A percentile compares a stretch with the other conserved stretches of the same genome.
phyloP scores from a whole-genome alignment of 2,888 invertebrate species.

The Limnephilus auricula region DNA sequence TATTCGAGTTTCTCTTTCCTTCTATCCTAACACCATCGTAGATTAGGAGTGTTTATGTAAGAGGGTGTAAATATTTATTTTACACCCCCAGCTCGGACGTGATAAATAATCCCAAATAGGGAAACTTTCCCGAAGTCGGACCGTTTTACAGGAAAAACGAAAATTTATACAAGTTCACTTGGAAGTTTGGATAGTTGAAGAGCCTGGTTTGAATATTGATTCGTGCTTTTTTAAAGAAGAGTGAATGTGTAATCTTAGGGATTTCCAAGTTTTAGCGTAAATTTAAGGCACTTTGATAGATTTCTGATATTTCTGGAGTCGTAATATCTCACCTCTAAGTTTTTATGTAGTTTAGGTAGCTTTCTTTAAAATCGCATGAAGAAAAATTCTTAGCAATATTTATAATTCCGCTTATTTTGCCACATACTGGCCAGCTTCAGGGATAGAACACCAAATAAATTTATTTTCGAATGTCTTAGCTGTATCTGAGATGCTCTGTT shows the following conservation, averaged over 20 bases:
- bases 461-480: too few relatives aligned
- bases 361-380: not conserved
- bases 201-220: constrained; percentile 39
- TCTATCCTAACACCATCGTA: constrained; percentile 64
- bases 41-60: constrained; percentile 64
- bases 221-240: not conserved
- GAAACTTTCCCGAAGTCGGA: constrained; percentile 49
- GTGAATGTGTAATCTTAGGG: not conserved
- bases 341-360: not conserved
- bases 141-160: constrained; percentile 36
- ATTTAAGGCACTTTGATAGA: not conserved
- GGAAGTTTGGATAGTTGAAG: constrained; percentile 28
- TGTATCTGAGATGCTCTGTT: too few relatives aligned
- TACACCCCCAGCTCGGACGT: constrained; percentile 57
- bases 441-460: too few relatives aligned
- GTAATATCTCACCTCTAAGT: not conserved
- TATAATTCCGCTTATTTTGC: too few relatives aligned
- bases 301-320: not conserved
- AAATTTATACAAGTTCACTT: constrained; percentile 52
- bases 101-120: constrained; percentile 58
- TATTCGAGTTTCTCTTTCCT: constrained; percentile 58
- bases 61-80: constrained; percentile 63
- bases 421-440: too few relatives aligned
- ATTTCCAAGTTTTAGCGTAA: not conserved
- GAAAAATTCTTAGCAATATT: too few relatives aligned